Base-by-base conservation (phyloP, 2,113 vertebrate species). In the Fulmarus glacialis region DNA sequence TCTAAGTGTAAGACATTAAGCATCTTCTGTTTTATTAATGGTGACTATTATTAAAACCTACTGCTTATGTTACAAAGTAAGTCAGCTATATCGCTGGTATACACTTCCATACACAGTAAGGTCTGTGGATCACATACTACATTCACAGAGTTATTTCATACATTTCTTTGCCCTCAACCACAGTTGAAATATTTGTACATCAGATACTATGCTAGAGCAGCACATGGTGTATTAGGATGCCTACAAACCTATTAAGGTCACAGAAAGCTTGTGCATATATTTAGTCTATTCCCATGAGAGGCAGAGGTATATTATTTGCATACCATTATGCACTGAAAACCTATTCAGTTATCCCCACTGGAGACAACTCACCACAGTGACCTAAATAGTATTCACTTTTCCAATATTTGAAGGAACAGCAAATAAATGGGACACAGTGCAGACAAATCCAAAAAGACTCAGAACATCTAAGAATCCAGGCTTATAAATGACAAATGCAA, bases 271-370 rank as follows among this genome's bases (percentile, higher is more conserved):
- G 77, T 79, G 93, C 87, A 91, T 85, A 86, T 89, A 95, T 89
- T 97, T 74, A 93, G 80, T 86, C 42, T 85, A 83, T 87, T 85
- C 91, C 94, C 96, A 60, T 17, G 43, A 48, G 70, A 95, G 68
- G 80, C 55, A 92, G 66, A 88, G 74, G 88, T 93, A 38, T 89
- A 93, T 97, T 94, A 97, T 97, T 95, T 97, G 93, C 97, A 97
- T 97, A 91, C 36, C 36, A 97, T 97, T 96, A 96, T 81, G 68
- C 66, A 89, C 91, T 92, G 89, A 83, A 96, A 94, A 81, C 64
- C 93, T 95, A 88, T 91, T 96, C 89, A 82, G 81, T 72, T 81
- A 93, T 96, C 82, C 92, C 77, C 38, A 11, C 38, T 89, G 71
- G 89, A 97, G 66, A 91, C 87, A 94, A 94, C 73, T 94, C 87